These are phyloP conservation scores for Zhuqinia jingwanae DNA, from an alignment of 2,888 invertebrate genomes.

Conservation along the genomic window DNA sequence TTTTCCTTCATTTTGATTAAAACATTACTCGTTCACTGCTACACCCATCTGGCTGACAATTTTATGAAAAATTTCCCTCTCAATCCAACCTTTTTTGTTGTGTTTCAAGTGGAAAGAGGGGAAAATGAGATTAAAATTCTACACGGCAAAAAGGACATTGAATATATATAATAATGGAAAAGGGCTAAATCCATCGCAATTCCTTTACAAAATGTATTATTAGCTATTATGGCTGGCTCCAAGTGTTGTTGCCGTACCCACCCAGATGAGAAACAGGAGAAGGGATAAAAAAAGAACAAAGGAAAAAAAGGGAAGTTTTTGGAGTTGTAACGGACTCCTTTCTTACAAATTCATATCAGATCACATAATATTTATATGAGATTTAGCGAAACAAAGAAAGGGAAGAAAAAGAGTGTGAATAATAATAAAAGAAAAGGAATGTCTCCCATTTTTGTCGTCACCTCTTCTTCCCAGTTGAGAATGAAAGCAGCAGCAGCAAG, in stretches of 20 bases:
- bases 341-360: no score
- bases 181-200: no score
- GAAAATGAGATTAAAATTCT: constrained; percentile 58
- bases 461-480: no score
- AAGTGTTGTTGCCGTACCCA: no score
- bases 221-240: no score
- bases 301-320: no score
- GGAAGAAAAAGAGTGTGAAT: not conserved
- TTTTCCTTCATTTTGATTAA: constrained; percentile 47
- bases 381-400: constrained; percentile 7
- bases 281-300: no score
- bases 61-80: constrained; percentile 49
- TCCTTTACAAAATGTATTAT: no score
- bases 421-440: not conserved
- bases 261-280: no score
- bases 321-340: no score
- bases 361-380: not conserved
- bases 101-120: not conserved
- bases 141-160: constrained; percentile 40
- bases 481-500: not conserved
- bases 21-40: constrained; percentile 48
- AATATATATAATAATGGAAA: constrained; percentile 28
- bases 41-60: constrained; percentile 55
- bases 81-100: no score
- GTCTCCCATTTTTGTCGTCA: no score